These are phyloP conservation scores for Hydractinia echinata DNA, from an alignment of 30 jellyfish, hydroid and myxozoan genomes.

Conservation along the genomic window DNA sequence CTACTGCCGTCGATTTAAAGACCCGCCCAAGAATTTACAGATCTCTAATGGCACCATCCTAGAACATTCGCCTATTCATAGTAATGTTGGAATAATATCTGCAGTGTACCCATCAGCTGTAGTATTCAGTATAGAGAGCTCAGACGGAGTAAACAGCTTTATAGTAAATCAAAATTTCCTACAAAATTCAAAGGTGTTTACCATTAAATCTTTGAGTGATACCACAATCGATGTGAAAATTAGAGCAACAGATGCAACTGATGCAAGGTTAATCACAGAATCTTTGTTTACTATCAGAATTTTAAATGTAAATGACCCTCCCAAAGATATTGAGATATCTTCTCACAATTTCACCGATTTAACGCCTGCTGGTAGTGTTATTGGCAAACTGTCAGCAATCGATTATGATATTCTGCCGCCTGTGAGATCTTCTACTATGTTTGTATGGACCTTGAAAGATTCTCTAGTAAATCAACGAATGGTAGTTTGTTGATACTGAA, in stretches of 20 bases:
- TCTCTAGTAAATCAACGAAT: constrained; percentile 37
- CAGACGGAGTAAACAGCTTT: constrained; percentile 49
- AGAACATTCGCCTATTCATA: constrained; percentile 67
- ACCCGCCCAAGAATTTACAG: constrained; percentile 60
- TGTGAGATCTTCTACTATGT: constrained; percentile 43
- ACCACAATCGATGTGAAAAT: constrained; percentile 26
- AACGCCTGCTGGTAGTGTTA: constrained; percentile 45
- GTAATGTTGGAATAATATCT: constrained; percentile 54
- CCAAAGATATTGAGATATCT: constrained; percentile 50
- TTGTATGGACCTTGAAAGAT: constrained; percentile 46
- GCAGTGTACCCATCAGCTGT: constrained; percentile 34
- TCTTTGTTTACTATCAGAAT: constrained; percentile 40
- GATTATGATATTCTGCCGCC: constrained; percentile 75
- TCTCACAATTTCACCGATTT: constrained; percentile 48
- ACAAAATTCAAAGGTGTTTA: constrained; percentile 52
- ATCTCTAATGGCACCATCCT: constrained; percentile 35
- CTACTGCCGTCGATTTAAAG: constrained; percentile 78
- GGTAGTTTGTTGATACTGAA: constrained; percentile 59
- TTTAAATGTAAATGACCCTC: constrained; percentile 78
- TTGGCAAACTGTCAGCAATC: constrained; percentile 72
- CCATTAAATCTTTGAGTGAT: constrained; percentile 44
- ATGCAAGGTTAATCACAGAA: constrained; percentile 60
- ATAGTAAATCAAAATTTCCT: constrained; percentile 39
- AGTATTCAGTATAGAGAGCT: constrained; percentile 36
- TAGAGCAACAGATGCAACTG: constrained; percentile 58